Evolutionary conservation across 1,140 invertebrate genomes (phyloP), one percentile per base, ranked within the genome.

Genomic region (Colletes latitarsis): DNA sequence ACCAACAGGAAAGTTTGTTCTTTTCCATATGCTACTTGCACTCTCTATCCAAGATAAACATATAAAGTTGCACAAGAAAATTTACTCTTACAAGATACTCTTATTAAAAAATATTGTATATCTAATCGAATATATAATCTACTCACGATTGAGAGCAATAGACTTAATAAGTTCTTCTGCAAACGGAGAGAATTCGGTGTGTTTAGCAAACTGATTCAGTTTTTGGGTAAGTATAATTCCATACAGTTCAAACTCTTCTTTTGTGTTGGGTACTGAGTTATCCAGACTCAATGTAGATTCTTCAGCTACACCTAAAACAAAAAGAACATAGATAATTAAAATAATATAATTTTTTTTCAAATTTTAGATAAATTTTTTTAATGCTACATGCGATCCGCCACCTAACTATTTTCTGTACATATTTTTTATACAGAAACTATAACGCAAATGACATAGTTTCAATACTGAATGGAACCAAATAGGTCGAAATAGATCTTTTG

Each of bases 201-300:
- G 96, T 87, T 96, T 95, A 84, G 95, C 95, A 90, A 95, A 96
- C 14, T 95, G 90, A 82, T 94, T 94, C 52, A 98, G 94, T 93
- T 97, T 97, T 89, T 95, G 95, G 58, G 94, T 94, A 52, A 98
- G 93, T n/a, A 95, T 93, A 73, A 96, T 95, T 30, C 95, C 94
- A 90, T 97, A 97, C 91, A 96, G 95, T 64, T 96, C 95, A 90
- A 97, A 98, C 90, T 98, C 97, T 88, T 96, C 96, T 93, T 96
- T 96, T 19, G 94, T 97, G 62, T 94, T 94, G 15, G 97, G 96
- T 82, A 95, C 93, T 90, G 96, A 95, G 49, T 92, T 93, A 88
- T 97, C 96, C 53, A 97, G 90, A 64, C 94, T 94, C n/a, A 93
- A 92, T 10, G 82, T 83, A 74, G 88, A 83, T 82, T 91, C 91